These are phyloP conservation scores for Amphiura filiformis DNA, from an alignment of 35 echinoderm and acorn worm genomes.

Conservation along the genomic window DNA sequence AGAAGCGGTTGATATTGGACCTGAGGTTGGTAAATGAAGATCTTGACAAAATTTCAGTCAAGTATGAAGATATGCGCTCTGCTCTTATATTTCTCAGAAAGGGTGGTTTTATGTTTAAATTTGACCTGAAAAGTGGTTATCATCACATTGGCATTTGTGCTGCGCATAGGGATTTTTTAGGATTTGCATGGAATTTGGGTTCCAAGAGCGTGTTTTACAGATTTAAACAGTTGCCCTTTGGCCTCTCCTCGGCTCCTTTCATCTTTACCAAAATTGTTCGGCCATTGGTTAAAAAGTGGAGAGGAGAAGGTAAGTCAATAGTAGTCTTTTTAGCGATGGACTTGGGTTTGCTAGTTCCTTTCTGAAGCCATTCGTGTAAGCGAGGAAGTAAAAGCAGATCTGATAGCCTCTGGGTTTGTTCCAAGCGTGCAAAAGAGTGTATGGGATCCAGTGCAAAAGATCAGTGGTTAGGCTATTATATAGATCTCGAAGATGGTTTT, in stretches of 20 bases:
- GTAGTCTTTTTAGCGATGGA: conserved; percentile 31
- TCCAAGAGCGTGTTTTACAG: neutral
- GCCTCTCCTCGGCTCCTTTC: conserved; percentile 16
- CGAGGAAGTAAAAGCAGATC: neutral
- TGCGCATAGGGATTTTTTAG: neutral
- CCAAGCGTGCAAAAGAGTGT: conserved; percentile 15
- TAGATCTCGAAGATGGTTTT: neutral
- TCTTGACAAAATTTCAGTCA: neutral
- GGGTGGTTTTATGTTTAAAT: conserved; percentile 5
- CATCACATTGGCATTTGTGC: conserved; percentile 12
- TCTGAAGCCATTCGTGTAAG: neutral
- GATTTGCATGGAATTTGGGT: neutral
- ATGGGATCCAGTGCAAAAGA: neutral
- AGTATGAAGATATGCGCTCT: conserved; percentile 23
- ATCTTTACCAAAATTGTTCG: conserved; percentile 27
- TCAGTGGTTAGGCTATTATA: conserved; percentile 13
- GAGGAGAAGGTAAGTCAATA: neutral
- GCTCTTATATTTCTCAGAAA: neutral
- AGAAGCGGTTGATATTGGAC: neutral
- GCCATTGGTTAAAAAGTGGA: conserved; percentile 16
- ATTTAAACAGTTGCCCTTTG: conserved; percentile 21
- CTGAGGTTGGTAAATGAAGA: conserved; percentile 11
- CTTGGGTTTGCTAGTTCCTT: neutral
- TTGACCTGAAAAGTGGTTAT: neutral
- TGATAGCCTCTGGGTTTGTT: neutral